These are phyloP conservation scores for Lethrus apterus DNA, from an alignment of 1,140 invertebrate genomes.

Conservation along the genomic window DNA sequence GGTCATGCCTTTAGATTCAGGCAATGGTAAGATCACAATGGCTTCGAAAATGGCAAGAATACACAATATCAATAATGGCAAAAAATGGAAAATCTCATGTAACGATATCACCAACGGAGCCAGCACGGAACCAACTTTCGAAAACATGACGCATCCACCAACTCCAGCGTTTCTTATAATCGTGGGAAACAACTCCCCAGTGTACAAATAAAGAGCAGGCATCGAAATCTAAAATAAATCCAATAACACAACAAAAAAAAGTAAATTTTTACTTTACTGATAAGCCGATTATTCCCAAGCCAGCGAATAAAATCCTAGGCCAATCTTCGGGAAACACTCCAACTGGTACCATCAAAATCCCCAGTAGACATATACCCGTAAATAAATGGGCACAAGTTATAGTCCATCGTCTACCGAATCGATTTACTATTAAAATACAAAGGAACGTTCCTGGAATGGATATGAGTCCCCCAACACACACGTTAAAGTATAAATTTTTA, in stretches of 20 bases:
- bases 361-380: conserved; percentile 52
- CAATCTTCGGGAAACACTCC: conserved; percentile 39
- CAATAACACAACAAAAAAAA: background rate
- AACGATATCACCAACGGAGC: conserved; percentile 54
- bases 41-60: conserved; percentile 57
- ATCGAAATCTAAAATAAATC: conserved; percentile 24
- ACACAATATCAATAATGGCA: conserved; percentile 53
- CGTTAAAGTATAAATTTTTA: conserved; percentile 64
- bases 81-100: conserved; percentile 46
- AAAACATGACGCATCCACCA: conserved; percentile 53
- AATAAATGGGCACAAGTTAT: conserved; percentile 52
- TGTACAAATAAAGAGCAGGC: conserved; percentile 46
- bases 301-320: conserved; percentile 51
- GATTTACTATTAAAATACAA: conserved; percentile 56
- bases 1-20: conserved; percentile 64
- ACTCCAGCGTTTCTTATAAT: conserved; percentile 57
- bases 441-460: conserved; percentile 61
- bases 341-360: conserved; percentile 48
- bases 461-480: conserved; percentile 53
- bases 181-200: conserved; percentile 62
- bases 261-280: conserved; percentile 42
- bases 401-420: conserved; percentile 54
- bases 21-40: conserved; percentile 54
- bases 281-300: conserved; percentile 58
- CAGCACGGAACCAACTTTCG: conserved; percentile 58